phyloP scores from a whole-genome alignment of 2,797 vertebrate species.

The Vespertilio murinus region DNA sequence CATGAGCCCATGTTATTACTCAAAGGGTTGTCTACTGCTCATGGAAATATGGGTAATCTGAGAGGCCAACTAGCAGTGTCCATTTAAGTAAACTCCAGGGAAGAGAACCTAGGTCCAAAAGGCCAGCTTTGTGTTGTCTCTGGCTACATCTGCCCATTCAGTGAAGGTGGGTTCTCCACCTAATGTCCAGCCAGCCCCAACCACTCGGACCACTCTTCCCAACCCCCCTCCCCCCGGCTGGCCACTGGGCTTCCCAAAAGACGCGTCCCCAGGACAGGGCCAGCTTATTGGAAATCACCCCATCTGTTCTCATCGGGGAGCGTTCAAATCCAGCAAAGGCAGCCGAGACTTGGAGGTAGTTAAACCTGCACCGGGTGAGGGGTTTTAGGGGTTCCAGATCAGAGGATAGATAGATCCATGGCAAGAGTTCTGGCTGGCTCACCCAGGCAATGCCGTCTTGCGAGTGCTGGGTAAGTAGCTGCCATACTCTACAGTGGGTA shows the following conservation, averaged over 20 bases:
- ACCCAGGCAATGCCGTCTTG: background rate
- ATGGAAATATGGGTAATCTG: background rate
- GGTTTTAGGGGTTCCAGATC: background rate
- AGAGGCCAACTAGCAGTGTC: background rate
- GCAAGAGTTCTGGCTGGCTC: slow-evolving; percentile 4
- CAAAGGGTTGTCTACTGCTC: background rate
- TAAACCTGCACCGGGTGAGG: no score
- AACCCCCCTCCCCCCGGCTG: background rate
- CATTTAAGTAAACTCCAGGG: background rate
- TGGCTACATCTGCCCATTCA: background rate
- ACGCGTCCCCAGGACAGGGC: background rate
- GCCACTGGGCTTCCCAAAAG: background rate
- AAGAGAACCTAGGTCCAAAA: background rate
- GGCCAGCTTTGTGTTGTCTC: background rate
- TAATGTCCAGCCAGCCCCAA: background rate
- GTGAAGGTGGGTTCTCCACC: background rate
- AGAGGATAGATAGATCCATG: background rate
- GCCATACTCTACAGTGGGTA: background rate
- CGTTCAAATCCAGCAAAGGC: no score
- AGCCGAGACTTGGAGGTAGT: no score
- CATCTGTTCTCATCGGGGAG: background rate
- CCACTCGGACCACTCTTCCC: background rate
- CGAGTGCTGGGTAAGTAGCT: background rate
- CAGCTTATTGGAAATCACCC: background rate
- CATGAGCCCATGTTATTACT: background rate